These are phyloP conservation scores for Lissonota sp. DNA, from an alignment of 2,888 invertebrate genomes.

Conservation along the genomic window DNA sequence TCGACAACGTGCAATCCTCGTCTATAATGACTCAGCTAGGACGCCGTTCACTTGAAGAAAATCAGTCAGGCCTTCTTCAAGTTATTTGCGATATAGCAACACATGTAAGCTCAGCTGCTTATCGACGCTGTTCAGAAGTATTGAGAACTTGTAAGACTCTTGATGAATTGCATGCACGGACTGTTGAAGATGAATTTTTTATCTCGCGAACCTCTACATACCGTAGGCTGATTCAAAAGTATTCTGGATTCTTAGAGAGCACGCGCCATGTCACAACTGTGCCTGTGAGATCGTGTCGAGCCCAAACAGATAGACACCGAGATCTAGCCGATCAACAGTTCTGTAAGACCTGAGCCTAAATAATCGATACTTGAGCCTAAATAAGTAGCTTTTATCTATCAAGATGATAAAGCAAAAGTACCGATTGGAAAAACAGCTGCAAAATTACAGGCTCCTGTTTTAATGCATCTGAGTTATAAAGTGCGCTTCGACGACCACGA, in stretches of 20 bases:
- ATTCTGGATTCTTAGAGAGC: conserved; percentile 1
- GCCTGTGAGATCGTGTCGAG: conserved; percentile 66
- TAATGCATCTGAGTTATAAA: conserved; percentile 74
- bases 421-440: conserved; percentile 75
- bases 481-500: conserved; percentile 75
- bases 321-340: conserved; percentile 28
- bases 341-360: conserved; percentile 15
- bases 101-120: too few relatives aligned
- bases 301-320: conserved; percentile 31
- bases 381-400: conserved; percentile 65
- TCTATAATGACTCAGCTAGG: too few relatives aligned
- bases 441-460: conserved; percentile 73
- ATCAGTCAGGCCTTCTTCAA: too few relatives aligned
- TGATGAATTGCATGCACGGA: conserved; percentile 43
- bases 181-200: conserved; percentile 4
- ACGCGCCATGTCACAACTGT: conserved; percentile 69
- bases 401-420: conserved; percentile 74
- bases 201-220: background rate
- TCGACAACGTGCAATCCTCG: too few relatives aligned
- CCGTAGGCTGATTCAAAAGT: background rate
- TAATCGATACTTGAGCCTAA: conserved; percentile 28
- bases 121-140: conserved; percentile 62
- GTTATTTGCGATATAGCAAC: too few relatives aligned
- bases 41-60: too few relatives aligned
- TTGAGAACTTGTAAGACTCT: conserved; percentile 63